Percentiles rank a stretch among this genome's conserved stretches.
Evolutionary conservation across 2,113 vertebrate genomes (phyloP).

Genomic region (Rostratula benghalensis): DNA sequence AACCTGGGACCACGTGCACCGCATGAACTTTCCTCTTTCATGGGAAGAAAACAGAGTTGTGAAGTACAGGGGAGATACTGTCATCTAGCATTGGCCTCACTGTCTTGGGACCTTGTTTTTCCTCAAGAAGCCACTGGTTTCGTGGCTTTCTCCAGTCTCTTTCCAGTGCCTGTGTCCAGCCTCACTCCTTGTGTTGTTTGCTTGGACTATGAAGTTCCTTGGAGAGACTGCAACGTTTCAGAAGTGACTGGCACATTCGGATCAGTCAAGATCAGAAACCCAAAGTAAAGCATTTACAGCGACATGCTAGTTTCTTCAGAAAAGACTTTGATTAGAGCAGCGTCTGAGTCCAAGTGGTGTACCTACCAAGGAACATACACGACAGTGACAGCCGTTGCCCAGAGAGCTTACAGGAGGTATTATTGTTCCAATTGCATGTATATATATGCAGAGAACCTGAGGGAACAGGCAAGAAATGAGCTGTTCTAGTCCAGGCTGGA

Average conservation of each 20-base stretch:
- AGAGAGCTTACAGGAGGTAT: neutral
- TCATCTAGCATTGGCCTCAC: accelerated
- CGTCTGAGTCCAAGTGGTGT: neutral
- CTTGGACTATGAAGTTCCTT: neutral
- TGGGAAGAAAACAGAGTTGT: neutral
- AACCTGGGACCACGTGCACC: neutral
- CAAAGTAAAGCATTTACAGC: neutral
- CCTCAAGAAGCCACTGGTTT: neutral
- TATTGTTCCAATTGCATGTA: neutral
- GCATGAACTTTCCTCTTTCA: neutral
- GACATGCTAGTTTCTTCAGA: neutral
- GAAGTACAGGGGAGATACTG: neutral
- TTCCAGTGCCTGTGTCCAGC: neutral
- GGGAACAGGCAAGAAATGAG: neutral
- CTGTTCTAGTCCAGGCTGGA: neutral
- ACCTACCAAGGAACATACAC: neutral
- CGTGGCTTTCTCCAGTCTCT: neutral
- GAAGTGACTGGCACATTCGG: neutral
- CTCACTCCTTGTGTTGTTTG: neutral
- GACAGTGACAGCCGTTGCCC: neutral
- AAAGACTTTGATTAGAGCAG: neutral
- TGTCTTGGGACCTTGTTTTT: neutral
- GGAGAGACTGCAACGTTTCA: neutral
- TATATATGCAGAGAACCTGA: neutral
- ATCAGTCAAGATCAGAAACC: neutral